Conservation (phyloP, 2,888 invertebrate species). For the Stratiomys singularior region DNA sequence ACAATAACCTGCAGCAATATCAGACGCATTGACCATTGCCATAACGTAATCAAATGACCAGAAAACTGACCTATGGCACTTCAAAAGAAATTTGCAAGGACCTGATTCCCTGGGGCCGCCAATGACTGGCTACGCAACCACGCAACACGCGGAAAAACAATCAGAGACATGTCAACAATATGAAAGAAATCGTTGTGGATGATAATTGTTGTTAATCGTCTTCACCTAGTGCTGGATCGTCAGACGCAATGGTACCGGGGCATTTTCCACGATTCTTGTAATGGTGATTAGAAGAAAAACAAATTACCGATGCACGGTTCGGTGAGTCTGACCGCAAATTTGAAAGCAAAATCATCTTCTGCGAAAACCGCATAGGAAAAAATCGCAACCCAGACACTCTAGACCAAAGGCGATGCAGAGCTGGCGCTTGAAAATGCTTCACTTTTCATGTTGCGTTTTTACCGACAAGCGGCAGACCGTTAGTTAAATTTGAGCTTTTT, state of each 20-base stretch:
- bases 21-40: not conserved
- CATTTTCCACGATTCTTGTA: not conserved
- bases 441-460: not conserved
- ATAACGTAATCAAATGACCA: not conserved
- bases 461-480: not conserved
- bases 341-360: not conserved
- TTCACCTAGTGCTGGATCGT: not conserved
- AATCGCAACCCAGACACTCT: no score
- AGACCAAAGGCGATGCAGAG: no score
- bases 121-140: not conserved
- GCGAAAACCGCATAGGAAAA: not conserved
- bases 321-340: not conserved
- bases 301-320: not conserved
- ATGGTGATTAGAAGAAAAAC: constrained; percentile 2
- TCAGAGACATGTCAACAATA: not conserved
- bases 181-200: not conserved
- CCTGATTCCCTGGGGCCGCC: not conserved
- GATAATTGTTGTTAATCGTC: not conserved
- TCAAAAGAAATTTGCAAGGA: constrained; percentile 10
- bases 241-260: not conserved
- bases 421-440: no score
- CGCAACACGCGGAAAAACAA: not conserved
- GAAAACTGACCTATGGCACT: constrained; percentile 3
- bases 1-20: constrained; percentile 11
- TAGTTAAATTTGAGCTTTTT: not conserved